These are phyloP conservation scores for Pollicipes pollicipes DNA, from an alignment of 1,140 invertebrate species.

Conservation along the genomic window DNA sequence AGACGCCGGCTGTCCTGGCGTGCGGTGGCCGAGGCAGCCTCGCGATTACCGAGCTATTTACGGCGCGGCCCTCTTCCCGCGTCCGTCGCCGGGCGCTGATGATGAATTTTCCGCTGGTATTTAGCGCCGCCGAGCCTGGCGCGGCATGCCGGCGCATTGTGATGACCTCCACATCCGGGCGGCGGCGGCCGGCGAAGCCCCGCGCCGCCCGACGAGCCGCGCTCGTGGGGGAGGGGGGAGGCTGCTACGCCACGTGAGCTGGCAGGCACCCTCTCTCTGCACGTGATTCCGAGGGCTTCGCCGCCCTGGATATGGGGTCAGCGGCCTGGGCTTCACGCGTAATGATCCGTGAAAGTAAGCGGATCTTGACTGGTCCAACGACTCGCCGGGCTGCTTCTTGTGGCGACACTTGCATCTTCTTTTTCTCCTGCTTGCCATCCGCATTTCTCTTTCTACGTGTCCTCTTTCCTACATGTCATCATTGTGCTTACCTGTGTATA, in stretches of 20 bases:
- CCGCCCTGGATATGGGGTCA: neutral
- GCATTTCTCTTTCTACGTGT: too few relatives aligned
- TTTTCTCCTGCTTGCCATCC: too few relatives aligned
- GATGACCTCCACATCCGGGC: neutral
- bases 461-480: too few relatives aligned
- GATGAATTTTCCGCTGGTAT: neutral
- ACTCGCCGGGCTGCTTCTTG: neutral
- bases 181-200: too few relatives aligned
- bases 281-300: neutral
- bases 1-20: too few relatives aligned
- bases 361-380: neutral
- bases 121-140: neutral
- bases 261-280: too few relatives aligned
- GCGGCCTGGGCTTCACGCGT: neutral
- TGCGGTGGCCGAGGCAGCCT: too few relatives aligned
- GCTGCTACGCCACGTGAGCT: too few relatives aligned
- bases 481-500: too few relatives aligned
- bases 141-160: neutral
- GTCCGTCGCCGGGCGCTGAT: neutral
- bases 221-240: too few relatives aligned
- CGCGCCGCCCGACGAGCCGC: too few relatives aligned
- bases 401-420: too few relatives aligned
- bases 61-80: neutral
- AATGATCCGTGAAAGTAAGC: neutral
- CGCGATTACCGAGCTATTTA: neutral